phyloP scores from a whole-genome alignment of 2,888 invertebrate genomes.

The Mongoloraphidia duomilia region DNA sequence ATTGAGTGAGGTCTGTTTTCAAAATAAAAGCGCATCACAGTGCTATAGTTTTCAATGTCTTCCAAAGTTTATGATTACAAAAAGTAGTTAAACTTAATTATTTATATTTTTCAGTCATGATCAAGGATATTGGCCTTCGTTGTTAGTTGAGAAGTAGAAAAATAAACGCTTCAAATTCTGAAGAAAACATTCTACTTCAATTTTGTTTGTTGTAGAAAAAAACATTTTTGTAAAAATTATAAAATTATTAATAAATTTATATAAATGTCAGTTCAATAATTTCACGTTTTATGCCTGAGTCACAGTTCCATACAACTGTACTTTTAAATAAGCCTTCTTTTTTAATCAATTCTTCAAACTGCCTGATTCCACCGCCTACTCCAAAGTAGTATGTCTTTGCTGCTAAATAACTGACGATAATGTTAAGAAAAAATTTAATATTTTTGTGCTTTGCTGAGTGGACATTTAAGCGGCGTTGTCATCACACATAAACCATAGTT shows the following conservation, averaged over 20 bases:
- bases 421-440: constrained; percentile 11
- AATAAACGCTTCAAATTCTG: no score
- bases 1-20: no score
- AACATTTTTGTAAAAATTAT: background rate
- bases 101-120: no score
- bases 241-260: constrained; percentile 9
- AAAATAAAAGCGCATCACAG: no score
- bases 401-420: constrained; percentile 46
- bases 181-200: background rate
- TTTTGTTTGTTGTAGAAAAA: background rate
- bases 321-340: constrained; percentile 38
- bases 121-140: no score
- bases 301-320: constrained; percentile 47
- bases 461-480: background rate
- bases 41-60: no score
- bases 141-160: no score
- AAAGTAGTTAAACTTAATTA: no score
- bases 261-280: constrained; percentile 39
- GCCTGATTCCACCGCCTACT: constrained; percentile 72
- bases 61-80: no score
- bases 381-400: constrained; percentile 93
- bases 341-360: constrained; percentile 53
- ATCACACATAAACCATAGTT: no score
- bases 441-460: background rate
- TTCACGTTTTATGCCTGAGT: constrained; percentile 46